Percentiles rank a stretch among this genome's conserved stretches.
Conservation (phyloP, 1,140 invertebrate species). For the Trichonephila inaurata region DNA sequence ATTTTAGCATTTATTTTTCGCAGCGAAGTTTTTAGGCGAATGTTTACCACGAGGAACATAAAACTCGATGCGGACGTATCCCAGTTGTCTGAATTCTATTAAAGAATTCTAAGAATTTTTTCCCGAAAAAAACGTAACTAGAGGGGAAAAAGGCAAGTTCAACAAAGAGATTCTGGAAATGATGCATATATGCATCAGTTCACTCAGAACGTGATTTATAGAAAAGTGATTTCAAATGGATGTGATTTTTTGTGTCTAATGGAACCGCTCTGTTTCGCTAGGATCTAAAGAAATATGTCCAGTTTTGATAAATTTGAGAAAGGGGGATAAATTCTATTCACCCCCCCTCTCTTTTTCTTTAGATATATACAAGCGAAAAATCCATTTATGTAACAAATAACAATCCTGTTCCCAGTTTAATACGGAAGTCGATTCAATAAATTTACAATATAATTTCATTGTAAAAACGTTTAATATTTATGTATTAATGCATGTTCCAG, state of each 20-base stretch:
- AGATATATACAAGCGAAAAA: too few relatives aligned
- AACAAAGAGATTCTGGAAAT: background rate
- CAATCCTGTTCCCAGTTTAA: too few relatives aligned
- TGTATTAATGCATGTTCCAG: too few relatives aligned
- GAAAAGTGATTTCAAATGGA: background rate
- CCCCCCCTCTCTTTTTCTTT: too few relatives aligned
- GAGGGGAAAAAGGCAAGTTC: background rate
- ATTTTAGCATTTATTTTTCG: background rate
- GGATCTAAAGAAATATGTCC: background rate
- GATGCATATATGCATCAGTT: slow-evolving; percentile 20
- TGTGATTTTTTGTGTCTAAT: background rate
- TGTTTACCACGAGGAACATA: background rate
- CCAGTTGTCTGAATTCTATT: background rate
- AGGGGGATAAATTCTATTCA: too few relatives aligned
- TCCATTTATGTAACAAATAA: too few relatives aligned
- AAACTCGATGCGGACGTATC: background rate
- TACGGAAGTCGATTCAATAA: too few relatives aligned
- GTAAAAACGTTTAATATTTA: too few relatives aligned
- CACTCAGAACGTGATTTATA: background rate
- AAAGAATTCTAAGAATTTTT: background rate
- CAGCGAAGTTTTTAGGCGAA: slow-evolving; percentile 1
- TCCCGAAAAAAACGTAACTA: background rate
- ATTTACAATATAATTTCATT: too few relatives aligned
- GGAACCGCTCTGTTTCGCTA: background rate
- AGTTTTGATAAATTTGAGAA: background rate